Base-by-base conservation (phyloP, 2,888 invertebrate genomes). In the Quadroppia sp. region DNA sequence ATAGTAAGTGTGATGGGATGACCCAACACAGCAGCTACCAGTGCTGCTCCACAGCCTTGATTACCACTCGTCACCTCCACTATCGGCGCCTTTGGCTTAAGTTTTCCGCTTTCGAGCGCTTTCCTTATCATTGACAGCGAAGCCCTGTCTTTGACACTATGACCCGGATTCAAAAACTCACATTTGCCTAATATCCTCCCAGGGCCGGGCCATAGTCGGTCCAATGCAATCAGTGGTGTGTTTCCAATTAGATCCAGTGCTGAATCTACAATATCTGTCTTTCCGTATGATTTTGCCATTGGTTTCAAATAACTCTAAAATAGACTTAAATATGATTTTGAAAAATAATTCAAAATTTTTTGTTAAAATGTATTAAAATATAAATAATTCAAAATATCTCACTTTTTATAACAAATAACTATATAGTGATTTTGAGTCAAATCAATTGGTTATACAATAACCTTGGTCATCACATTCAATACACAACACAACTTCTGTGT, bases 11-110 rank as follows among this genome's bases (percentile, higher is more conserved):
- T 79, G 17, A 80, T 77, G 48, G 78, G 76, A 75, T 81, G 81
- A 40, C 80, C 80, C 45, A 77, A 76, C n/a, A 79, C 78, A 20
- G 81, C 80, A 1, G 79, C 77, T 1, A 80, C 79, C 72, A 81
- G 79, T 0, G 81, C 81, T 75, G 82, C 74, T 1, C 81, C 81
- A 61, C 80, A 80, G 50, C 81, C 81, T 20, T 80, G 81, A 75
- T 81, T 81, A 59, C 77, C 77, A 50, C 69, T 67, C n/a, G 76
- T 77, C 25, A 73, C 74, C 53, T 77, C 76, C 15, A 77, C 61
- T 6, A 77, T 50, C 4, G 74, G 53, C 1, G 40, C 72, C 13
- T 73, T 75, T 15, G 42, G 53, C 2, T 67, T 64, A 11, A 77
- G 32, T 42, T 72, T 59, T 2, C 76, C 77, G 1, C 23, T 45